Evolutionary conservation across 2,888 invertebrate species (phyloP).

Genomic region (Diarsia dahlii): DNA sequence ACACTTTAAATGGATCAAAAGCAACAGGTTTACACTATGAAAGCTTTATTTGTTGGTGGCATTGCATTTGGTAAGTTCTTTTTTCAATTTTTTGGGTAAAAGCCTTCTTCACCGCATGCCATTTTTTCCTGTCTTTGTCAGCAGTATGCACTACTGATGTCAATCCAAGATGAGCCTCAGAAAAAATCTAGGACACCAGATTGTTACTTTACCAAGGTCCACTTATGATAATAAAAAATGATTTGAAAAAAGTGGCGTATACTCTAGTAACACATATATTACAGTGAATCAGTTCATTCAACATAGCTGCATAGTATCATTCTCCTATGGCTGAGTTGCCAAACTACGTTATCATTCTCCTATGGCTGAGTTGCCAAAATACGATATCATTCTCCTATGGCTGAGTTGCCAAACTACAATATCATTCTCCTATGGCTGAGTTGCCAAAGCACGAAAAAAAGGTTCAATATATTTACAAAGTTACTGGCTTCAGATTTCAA

Average conservation of each 20-base stretch:
- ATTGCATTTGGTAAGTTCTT: conserved; percentile 73
- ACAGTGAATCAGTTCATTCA: too few relatives aligned
- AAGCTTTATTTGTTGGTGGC: conserved; percentile 73
- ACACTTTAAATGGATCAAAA: conserved; percentile 61
- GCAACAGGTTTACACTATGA: conserved; percentile 68
- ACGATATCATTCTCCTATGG: too few relatives aligned
- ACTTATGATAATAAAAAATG: not conserved
- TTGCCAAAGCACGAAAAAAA: too few relatives aligned
- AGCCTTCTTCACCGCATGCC: not conserved
- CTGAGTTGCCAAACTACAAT: too few relatives aligned
- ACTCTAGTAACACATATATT: not conserved
- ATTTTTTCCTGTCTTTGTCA: not conserved
- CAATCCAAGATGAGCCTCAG: not conserved
- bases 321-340: not conserved
- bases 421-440: too few relatives aligned
- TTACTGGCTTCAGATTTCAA: conserved; percentile 7
- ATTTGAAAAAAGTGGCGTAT: not conserved
- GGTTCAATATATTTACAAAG: not conserved
- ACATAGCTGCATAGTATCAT: too few relatives aligned
- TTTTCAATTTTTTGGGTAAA: not conserved
- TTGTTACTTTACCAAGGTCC: not conserved
- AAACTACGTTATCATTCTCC: not conserved
- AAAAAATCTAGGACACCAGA: not conserved
- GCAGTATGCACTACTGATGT: not conserved
- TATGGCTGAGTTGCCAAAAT: too few relatives aligned